A percentile compares a stretch with the other conserved stretches of the same genome.
Evolutionary conservation across 2,113 vertebrate genomes (phyloP).

Genomic region (Agapornis roseicollis): DNA sequence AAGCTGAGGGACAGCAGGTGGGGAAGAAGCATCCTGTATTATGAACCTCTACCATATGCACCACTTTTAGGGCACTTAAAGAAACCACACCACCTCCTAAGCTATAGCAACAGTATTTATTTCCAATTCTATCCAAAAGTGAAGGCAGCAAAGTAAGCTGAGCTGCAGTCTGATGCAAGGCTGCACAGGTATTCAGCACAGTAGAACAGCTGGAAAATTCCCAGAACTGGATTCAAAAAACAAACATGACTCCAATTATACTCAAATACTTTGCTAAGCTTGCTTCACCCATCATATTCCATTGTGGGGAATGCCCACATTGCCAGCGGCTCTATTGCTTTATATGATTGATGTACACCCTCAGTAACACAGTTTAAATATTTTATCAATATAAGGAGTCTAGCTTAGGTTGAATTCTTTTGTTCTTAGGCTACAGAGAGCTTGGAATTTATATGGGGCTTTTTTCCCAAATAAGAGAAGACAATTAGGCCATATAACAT

Average conservation of each 20-base stretch:
- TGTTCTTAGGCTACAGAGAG: neutral
- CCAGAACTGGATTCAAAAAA: neutral
- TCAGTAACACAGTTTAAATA: neutral
- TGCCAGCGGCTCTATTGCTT: neutral
- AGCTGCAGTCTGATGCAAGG: neutral
- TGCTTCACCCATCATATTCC: neutral
- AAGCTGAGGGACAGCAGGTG: neutral
- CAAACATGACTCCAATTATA: neutral
- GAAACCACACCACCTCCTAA: neutral
- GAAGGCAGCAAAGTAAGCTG: neutral
- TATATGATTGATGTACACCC: neutral
- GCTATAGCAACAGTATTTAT: neutral
- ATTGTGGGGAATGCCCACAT: neutral
- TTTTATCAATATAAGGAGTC: neutral
- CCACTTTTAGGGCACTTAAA: neutral
- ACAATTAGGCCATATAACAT: neutral
- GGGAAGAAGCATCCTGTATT: neutral
- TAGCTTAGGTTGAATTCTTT: neutral
- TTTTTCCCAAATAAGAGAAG: neutral
- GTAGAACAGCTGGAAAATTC: neutral
- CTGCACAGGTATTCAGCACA: neutral
- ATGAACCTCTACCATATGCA: neutral
- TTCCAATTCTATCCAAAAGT: neutral
- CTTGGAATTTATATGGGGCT: neutral
- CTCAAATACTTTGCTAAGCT: neutral